Percentiles rank a stretch among this genome's conserved stretches.
Conservation (phyloP, 2,113 vertebrate species). For the Ciconia maguari region DNA sequence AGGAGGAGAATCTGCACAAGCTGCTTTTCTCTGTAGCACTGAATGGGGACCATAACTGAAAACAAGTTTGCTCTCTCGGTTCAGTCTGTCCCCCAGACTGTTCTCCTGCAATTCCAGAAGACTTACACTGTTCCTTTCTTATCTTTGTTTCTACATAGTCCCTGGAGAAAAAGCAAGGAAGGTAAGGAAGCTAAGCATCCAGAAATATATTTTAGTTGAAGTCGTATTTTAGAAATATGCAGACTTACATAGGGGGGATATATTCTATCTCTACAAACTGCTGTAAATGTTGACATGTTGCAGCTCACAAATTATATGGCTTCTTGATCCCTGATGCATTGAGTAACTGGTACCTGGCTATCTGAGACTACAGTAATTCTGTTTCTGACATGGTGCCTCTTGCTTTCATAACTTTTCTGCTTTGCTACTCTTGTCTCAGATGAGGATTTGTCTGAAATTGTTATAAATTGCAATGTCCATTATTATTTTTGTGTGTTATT, state of each 20-base stretch:
- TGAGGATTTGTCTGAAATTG: background rate
- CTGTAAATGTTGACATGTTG: background rate
- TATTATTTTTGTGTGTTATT: background rate
- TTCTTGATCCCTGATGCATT: background rate
- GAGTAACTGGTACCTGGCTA: background rate
- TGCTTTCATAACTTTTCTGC: background rate
- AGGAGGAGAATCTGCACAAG: background rate
- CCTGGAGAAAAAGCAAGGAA: background rate
- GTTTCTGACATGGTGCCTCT: background rate
- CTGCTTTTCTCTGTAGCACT: background rate
- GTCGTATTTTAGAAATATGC: background rate
- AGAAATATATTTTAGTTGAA: background rate
- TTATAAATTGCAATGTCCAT: background rate
- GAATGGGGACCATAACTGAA: background rate
- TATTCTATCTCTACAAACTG: background rate
- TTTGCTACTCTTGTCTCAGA: background rate
- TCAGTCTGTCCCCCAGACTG: background rate
- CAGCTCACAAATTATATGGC: background rate
- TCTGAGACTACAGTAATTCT: background rate
- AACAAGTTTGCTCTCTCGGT: background rate
- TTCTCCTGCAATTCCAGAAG: background rate
- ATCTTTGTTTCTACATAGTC: background rate
- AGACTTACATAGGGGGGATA: background rate
- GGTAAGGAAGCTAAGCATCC: background rate
- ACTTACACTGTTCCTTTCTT: background rate